Conservation (phyloP, 2,888 invertebrate genomes). For the Drosophila aldrichi region DNA sequence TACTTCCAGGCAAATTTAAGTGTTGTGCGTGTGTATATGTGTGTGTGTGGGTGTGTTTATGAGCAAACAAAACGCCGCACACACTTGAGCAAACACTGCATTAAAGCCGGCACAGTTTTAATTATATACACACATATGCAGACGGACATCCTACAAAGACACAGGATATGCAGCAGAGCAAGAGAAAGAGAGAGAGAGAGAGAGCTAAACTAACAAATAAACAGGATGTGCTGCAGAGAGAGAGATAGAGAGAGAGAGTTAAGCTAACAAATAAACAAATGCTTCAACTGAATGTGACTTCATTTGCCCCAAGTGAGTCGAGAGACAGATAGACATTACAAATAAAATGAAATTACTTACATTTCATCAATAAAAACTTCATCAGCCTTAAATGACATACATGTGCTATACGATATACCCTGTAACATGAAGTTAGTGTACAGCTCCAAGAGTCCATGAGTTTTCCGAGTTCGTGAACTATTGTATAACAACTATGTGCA, state of each 20-base stretch:
- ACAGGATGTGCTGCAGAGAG: constrained; percentile 8
- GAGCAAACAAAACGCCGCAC: constrained; percentile 53
- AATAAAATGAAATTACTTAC: constrained; percentile 17
- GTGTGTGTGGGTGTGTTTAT: constrained; percentile 23
- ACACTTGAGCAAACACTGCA: constrained; percentile 69
- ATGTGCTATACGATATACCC: constrained; percentile 15
- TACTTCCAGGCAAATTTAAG: constrained; percentile 70
- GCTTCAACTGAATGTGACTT: constrained; percentile 57
- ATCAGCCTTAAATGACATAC: constrained; percentile 54
- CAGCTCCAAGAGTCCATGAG: not conserved
- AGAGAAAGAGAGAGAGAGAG: not conserved
- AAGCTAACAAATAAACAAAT: constrained; percentile 33
- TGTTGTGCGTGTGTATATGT: constrained; percentile 19
- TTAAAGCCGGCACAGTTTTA: constrained; percentile 64
- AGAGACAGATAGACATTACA: constrained; percentile 3
- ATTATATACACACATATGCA: constrained; percentile 53
- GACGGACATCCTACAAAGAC: constrained; percentile 31
- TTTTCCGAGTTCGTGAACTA: no score
- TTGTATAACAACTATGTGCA: not conserved
- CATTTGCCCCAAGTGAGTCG: constrained; percentile 44
- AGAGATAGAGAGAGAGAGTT: not conserved
- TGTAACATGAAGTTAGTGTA: not conserved
- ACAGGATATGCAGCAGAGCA: not conserved
- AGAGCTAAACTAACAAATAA: constrained; percentile 18
- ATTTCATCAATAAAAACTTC: constrained; percentile 69